Evolutionary conservation across 2,113 vertebrate genomes (phyloP).

Genomic region (Chauna torquata): DNA sequence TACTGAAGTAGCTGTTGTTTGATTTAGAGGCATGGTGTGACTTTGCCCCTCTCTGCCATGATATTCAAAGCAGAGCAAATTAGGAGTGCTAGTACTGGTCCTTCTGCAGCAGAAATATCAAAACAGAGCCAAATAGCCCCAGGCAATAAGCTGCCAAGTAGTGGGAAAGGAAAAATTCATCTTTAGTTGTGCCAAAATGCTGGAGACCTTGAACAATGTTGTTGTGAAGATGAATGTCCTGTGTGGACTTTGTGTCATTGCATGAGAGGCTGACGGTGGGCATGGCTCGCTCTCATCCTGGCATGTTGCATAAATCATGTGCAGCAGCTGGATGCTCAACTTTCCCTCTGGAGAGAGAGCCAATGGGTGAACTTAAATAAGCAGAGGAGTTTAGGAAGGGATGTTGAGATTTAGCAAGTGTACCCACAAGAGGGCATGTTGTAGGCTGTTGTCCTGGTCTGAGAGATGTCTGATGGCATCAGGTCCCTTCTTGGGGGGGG

Average conservation of each 20-base stretch:
- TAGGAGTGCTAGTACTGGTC: not conserved
- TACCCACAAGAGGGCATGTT: not conserved
- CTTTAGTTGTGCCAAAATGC: not conserved
- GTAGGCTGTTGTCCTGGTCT: not conserved
- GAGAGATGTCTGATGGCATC: not conserved
- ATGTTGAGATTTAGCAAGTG: not conserved
- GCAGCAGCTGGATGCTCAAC: not conserved
- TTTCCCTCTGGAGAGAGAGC: not conserved
- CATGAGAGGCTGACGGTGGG: not conserved
- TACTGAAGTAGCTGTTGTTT: not conserved
- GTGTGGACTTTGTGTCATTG: not conserved
- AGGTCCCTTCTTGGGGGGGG: not conserved
- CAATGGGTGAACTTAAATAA: not conserved
- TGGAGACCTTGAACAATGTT: not conserved
- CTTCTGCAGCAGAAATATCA: not conserved
- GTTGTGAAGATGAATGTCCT: not conserved
- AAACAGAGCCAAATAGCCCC: not conserved
- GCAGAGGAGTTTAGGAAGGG: not conserved
- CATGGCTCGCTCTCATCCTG: rapidly evolving
- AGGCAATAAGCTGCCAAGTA: not conserved
- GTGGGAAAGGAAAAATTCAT: not conserved
- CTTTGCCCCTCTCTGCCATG: not conserved
- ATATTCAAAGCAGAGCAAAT: not conserved
- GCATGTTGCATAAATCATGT: rapidly evolving
- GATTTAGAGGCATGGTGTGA: not conserved